Evolutionary conservation across 2,113 vertebrate species (phyloP).

Genomic region (Cyanistes caeruleus): DNA sequence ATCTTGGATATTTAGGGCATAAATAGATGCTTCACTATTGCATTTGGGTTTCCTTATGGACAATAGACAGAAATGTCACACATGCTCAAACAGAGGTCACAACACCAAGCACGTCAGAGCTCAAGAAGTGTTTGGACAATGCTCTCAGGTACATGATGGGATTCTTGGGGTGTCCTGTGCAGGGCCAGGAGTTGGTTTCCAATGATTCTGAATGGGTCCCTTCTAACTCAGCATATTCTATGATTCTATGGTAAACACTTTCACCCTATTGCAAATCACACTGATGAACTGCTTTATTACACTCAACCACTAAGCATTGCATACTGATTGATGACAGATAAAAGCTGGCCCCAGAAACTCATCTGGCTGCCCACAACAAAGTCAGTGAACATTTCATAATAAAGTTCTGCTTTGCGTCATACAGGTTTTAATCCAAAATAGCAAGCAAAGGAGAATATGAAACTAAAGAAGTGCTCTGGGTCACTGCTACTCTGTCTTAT

Average conservation of each 20-base stretch:
- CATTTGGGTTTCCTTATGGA: neutral
- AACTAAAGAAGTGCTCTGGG: neutral
- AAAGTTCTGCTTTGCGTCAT: neutral
- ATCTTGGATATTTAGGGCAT: neutral
- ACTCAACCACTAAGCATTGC: neutral
- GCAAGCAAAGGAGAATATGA: neutral
- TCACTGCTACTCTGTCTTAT: neutral
- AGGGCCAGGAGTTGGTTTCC: neutral
- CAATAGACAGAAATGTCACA: neutral
- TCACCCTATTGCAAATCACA: neutral
- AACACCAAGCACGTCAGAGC: neutral
- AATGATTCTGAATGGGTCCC: neutral
- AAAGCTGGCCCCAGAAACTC: neutral
- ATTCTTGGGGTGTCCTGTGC: neutral
- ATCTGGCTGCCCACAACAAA: neutral
- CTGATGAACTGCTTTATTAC: constrained; percentile 14
- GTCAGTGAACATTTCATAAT: neutral
- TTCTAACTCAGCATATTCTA: neutral
- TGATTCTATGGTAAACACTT: neutral
- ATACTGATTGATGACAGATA: neutral
- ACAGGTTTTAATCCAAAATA: neutral
- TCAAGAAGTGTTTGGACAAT: neutral
- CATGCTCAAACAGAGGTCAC: neutral
- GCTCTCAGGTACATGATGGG: neutral
- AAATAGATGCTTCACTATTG: neutral